These are phyloP conservation scores for Ceuthmochares aereus DNA, from an alignment of 2,113 vertebrate genomes.

Conservation along the genomic window DNA sequence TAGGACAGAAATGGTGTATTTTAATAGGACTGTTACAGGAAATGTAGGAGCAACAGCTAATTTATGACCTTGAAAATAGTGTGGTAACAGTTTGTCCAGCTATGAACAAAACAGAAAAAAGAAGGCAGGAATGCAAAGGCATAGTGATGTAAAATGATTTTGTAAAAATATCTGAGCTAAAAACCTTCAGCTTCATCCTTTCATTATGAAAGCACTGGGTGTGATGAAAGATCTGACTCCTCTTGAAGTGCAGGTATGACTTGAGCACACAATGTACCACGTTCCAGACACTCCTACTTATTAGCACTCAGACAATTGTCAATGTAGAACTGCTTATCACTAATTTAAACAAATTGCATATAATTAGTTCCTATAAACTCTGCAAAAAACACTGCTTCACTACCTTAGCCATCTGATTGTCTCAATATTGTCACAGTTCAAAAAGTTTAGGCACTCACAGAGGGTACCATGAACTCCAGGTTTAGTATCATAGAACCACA, in stretches of 20 bases:
- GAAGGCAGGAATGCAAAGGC: background rate
- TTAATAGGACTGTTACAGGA: background rate
- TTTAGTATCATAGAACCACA: too few relatives aligned
- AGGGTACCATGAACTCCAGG: accelerated
- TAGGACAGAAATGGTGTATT: background rate
- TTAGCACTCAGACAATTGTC: background rate
- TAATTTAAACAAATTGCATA: slow-evolving; percentile 21
- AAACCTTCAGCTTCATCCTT: background rate
- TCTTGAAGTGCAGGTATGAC: accelerated
- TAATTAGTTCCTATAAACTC: background rate
- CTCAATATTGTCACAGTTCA: background rate
- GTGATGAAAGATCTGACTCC: background rate
- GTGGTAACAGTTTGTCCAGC: background rate
- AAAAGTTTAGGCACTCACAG: background rate
- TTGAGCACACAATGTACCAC: background rate
- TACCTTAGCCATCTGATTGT: background rate
- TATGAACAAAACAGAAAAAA: background rate
- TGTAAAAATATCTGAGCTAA: background rate
- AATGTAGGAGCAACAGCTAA: background rate
- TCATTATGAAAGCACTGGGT: background rate
- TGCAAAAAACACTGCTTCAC: background rate
- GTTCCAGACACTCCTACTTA: background rate
- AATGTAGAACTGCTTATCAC: background rate
- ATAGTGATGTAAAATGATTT: background rate
- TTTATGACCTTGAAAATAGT: background rate